Percentiles rank a stretch among this genome's conserved stretches.
phyloP scores from a whole-genome alignment of 1,140 invertebrate species.

The Papilio xuthus region DNA sequence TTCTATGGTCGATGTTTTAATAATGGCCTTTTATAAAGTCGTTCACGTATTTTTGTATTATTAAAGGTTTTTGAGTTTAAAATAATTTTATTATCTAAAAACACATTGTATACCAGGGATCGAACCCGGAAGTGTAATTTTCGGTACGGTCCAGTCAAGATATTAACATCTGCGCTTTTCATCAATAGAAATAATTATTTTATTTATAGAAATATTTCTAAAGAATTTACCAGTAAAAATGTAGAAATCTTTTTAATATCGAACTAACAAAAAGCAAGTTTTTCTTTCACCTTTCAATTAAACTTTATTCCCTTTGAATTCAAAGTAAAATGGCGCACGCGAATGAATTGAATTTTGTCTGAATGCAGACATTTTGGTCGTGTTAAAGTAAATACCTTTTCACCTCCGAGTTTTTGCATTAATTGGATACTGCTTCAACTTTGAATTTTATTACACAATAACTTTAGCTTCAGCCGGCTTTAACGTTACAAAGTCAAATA shows the following conservation, averaged over 20 bases:
- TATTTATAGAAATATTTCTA: neutral
- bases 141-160: no score
- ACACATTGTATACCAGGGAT: no score
- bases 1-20: neutral
- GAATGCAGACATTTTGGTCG: slow-evolving; percentile 17
- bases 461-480: neutral
- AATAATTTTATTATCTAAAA: no score
- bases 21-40: neutral
- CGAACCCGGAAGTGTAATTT: no score
- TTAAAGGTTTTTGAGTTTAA: no score
- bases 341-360: slow-evolving; percentile 17
- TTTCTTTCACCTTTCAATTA: slow-evolving; percentile 21
- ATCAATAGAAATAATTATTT: slow-evolving; percentile 3
- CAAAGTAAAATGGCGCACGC: slow-evolving; percentile 21
- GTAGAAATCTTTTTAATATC: neutral
- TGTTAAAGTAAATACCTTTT: slow-evolving; percentile 9
- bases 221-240: neutral
- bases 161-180: neutral
- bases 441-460: slow-evolving; percentile 17
- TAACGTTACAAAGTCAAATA: neutral
- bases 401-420: slow-evolving; percentile 17
- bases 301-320: slow-evolving; percentile 25
- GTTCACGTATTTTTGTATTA: neutral
- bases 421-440: slow-evolving; percentile 18
- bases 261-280: slow-evolving; percentile 22